These are phyloP conservation scores for Atopsyche davidsoni DNA, from an alignment of 1,140 invertebrate genomes.

Conservation along the genomic window DNA sequence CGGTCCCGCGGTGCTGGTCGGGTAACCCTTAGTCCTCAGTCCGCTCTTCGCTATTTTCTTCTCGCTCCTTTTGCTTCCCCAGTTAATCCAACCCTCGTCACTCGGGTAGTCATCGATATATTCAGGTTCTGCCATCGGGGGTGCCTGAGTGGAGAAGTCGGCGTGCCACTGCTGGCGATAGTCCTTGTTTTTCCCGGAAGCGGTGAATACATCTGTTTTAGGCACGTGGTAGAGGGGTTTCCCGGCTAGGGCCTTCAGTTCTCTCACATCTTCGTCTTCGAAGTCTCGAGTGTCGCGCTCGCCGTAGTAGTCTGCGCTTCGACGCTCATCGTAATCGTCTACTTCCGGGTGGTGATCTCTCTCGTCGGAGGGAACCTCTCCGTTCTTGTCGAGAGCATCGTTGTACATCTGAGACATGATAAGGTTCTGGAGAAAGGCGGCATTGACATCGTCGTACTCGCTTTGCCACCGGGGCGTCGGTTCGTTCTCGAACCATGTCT, in stretches of 20 bases:
- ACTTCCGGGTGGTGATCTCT: slow-evolving; percentile 26
- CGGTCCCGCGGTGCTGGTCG: slow-evolving; percentile 24
- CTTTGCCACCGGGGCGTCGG: slow-evolving; percentile 37
- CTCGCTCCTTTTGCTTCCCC: slow-evolving; percentile 45
- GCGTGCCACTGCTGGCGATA: slow-evolving; percentile 18
- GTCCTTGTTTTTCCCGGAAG: slow-evolving; percentile 3
- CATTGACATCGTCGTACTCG: slow-evolving; percentile 52
- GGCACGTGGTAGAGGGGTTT: slow-evolving; percentile 46
- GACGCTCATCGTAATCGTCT: slow-evolving; percentile 44
- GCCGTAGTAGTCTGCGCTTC: slow-evolving; percentile 22
- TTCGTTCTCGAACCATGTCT: slow-evolving; percentile 55
- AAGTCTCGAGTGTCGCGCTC: slow-evolving; percentile 32
- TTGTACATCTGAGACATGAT: slow-evolving; percentile 58
- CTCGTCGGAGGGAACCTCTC: slow-evolving; percentile 28
- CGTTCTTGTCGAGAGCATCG: slow-evolving; percentile 44
- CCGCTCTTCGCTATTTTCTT: slow-evolving; percentile 18
- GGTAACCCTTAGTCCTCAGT: slow-evolving; percentile 12
- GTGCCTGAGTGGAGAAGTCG: slow-evolving; percentile 14
- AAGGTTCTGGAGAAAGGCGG: slow-evolving; percentile 56
- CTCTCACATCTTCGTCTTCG: slow-evolving; percentile 56
- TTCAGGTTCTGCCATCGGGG: slow-evolving; percentile 14
- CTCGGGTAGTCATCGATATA: slow-evolving; percentile 39
- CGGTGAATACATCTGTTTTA: slow-evolving; percentile 35
- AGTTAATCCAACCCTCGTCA: slow-evolving; percentile 47
- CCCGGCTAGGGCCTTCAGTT: slow-evolving; percentile 52